Evolutionary conservation across 2,113 vertebrate genomes (phyloP).

Genomic region (Notothenia coriiceps): DNA sequence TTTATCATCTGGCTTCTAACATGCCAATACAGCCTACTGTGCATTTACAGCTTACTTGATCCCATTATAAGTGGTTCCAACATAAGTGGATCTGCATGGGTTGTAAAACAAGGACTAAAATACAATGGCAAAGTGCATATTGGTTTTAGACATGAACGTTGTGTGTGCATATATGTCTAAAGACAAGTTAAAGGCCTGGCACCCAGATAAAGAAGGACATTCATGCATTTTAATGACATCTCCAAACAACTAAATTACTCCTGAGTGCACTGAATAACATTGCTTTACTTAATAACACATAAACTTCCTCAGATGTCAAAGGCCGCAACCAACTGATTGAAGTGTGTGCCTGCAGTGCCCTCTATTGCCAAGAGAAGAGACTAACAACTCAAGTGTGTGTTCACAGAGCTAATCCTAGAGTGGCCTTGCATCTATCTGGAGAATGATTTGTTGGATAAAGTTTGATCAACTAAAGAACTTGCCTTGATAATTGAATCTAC

Average conservation of each 20-base stretch:
- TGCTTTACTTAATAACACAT: conserved; percentile 5
- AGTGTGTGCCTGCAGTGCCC: conserved; percentile 69
- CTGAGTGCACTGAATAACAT: conserved; percentile 5
- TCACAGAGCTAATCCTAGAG: background rate
- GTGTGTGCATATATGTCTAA: background rate
- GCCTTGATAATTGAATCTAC: background rate
- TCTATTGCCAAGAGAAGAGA: conserved; percentile 67
- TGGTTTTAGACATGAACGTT: background rate
- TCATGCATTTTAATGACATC: background rate
- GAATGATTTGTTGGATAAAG: background rate
- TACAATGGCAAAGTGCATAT: background rate
- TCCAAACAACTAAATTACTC: background rate
- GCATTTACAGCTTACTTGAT: background rate
- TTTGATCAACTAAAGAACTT: background rate
- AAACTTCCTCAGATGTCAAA: conserved; percentile 12
- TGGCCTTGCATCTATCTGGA: background rate
- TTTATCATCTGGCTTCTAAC: conserved; percentile 4
- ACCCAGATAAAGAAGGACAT: background rate
- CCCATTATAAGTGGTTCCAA: background rate
- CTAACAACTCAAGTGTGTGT: background rate
- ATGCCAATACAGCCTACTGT: background rate
- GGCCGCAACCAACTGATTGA: background rate
- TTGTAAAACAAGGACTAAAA: background rate
- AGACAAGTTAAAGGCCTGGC: background rate
- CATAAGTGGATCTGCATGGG: background rate